Conservation (phyloP, 35 echinoderm and acorn worm species). For the Chiridota heheva region DNA sequence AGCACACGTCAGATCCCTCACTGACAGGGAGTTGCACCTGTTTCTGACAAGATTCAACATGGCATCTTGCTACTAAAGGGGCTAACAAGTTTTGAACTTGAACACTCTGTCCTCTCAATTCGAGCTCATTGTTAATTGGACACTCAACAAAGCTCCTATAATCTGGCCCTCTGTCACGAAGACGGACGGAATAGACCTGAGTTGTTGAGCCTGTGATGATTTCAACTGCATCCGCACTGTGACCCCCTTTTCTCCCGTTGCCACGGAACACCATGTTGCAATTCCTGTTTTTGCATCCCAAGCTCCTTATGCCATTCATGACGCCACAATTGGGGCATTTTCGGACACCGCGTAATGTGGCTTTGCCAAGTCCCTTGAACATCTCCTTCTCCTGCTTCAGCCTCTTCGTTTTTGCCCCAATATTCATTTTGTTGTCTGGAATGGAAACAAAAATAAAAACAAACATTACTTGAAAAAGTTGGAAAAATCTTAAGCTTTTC, state of each 20-base stretch:
- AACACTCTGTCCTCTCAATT: slow-evolving; percentile 30
- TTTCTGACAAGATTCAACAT: slow-evolving; percentile 82
- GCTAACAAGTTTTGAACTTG: slow-evolving; percentile 23
- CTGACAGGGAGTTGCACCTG: slow-evolving; percentile 27
- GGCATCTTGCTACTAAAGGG: slow-evolving; percentile 62
- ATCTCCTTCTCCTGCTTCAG: slow-evolving; percentile 50
- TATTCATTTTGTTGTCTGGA: no score
- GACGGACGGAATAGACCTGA: slow-evolving; percentile 82
- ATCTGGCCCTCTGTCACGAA: slow-evolving; percentile 91
- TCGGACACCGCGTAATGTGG: slow-evolving; percentile 86
- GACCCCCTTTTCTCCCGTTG: slow-evolving; percentile 65
- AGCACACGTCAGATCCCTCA: slow-evolving; percentile 41
- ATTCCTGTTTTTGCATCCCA: slow-evolving; percentile 97
- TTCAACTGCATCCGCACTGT: slow-evolving; percentile 92
- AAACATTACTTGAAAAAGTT: no score
- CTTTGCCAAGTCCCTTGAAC: slow-evolving; percentile 89
- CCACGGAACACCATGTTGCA: slow-evolving; percentile 91
- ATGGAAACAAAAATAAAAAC: no score
- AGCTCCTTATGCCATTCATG: slow-evolving; percentile 89
- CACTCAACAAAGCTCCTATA: slow-evolving; percentile 90
- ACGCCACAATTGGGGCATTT: slow-evolving; percentile 95
- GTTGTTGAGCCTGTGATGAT: slow-evolving; percentile 95
- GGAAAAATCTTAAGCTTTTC: no score
- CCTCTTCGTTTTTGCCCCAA: no score
- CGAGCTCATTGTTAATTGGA: slow-evolving; percentile 56